Percentiles rank a stretch among this genome's conserved stretches.
Conservation (phyloP, 30 jellyfish, hydroid and myxozoan species). For the Turritopsis rubra region DNA sequence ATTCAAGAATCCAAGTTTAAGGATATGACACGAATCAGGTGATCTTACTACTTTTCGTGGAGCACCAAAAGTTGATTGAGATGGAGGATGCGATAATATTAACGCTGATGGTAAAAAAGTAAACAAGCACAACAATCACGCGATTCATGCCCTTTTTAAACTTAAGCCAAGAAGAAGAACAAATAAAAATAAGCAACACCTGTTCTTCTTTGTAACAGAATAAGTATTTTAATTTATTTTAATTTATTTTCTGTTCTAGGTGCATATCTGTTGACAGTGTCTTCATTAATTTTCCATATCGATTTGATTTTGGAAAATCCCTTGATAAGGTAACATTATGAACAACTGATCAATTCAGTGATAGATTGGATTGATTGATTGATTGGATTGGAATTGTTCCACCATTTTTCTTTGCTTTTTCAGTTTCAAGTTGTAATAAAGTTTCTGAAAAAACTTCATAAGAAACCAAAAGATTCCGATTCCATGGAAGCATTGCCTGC, state of each 20-base stretch:
- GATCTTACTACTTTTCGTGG: no score
- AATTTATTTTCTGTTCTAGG: slow-evolving; percentile 42
- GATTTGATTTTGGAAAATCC: slow-evolving; percentile 75
- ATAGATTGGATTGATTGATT: neutral
- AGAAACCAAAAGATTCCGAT: slow-evolving; percentile 47
- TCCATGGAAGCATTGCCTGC: slow-evolving; percentile 64
- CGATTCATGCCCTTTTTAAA: no score
- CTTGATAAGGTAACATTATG: slow-evolving; percentile 60
- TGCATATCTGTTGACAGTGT: slow-evolving; percentile 27
- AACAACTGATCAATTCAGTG: neutral
- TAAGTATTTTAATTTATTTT: no score
- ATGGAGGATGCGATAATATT: no score
- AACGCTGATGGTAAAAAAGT: no score
- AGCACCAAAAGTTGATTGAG: no score
- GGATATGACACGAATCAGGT: no score
- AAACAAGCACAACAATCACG: no score
- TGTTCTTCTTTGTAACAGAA: no score
- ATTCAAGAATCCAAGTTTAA: no score
- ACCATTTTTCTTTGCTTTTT: neutral
- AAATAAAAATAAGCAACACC: no score
- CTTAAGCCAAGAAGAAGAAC: no score
- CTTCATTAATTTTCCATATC: slow-evolving; percentile 46
- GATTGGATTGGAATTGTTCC: neutral
- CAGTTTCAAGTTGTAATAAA: slow-evolving; percentile 64
- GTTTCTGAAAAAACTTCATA: slow-evolving; percentile 59